A percentile compares a stretch with the other conserved stretches of the same genome.
Conservation (phyloP, 1,140 invertebrate species). For the Scaptomyza graminum region DNA sequence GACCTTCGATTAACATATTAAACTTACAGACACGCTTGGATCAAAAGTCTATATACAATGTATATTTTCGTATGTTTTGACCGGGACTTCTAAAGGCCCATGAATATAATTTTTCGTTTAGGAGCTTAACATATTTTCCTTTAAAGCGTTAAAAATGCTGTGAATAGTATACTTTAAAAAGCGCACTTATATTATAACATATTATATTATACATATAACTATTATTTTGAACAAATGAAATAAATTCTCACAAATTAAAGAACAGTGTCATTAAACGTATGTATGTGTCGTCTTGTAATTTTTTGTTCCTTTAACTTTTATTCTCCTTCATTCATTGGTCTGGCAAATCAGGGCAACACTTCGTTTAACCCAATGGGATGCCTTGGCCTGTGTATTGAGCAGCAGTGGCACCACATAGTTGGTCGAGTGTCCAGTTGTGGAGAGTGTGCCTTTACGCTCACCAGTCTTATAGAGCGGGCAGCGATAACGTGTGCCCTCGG, state of each 20-base stretch:
- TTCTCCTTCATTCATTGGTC: constrained; percentile 83
- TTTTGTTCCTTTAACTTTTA: constrained; percentile 2
- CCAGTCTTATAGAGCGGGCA: constrained; percentile 96
- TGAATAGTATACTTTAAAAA: constrained; percentile 66
- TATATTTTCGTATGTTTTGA: constrained; percentile 13
- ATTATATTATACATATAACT: too few relatives aligned
- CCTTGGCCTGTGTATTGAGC: constrained; percentile 88
- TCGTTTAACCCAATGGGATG: constrained; percentile 94
- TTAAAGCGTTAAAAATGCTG: constrained; percentile 58
- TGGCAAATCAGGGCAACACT: constrained; percentile 94
- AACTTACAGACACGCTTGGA: background rate
- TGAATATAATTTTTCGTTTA: constrained; percentile 5
- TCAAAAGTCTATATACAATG: constrained; percentile 20
- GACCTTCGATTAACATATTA: too few relatives aligned
- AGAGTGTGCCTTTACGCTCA: constrained; percentile 91
- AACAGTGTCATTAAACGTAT: constrained; percentile 1
- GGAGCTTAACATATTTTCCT: constrained; percentile 29
- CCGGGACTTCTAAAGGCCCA: constrained; percentile 32
- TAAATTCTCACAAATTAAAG: constrained; percentile 35
- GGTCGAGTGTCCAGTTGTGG: constrained; percentile 96
- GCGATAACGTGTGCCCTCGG: constrained; percentile 87
- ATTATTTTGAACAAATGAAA: constrained; percentile 53
- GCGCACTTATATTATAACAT: constrained; percentile 28
- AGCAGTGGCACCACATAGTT: constrained; percentile 94
- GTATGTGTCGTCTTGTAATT: background rate